Evolutionary conservation across 1,140 invertebrate genomes (phyloP).

Genomic region (Platyura marginata): DNA sequence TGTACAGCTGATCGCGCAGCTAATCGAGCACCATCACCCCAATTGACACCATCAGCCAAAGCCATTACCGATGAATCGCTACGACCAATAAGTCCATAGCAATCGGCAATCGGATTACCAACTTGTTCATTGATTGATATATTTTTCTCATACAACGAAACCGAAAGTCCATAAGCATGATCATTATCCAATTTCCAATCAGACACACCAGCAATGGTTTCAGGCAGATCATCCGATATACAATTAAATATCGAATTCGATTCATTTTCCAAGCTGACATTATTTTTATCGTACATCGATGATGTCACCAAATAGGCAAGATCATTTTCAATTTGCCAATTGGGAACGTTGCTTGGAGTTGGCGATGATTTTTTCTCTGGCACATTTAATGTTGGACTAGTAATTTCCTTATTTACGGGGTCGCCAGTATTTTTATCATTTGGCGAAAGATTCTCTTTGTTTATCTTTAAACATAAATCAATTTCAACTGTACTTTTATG

Average conservation of each 20-base stretch:
- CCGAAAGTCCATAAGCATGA: slow-evolving; percentile 46
- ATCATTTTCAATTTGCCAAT: neutral
- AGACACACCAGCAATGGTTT: slow-evolving; percentile 38
- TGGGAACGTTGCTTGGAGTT: neutral
- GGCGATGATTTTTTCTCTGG: too few relatives aligned
- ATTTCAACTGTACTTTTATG: neutral
- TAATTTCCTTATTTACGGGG: neutral
- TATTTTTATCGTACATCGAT: neutral
- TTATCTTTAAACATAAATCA: too few relatives aligned
- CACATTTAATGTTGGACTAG: neutral
- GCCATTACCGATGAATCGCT: slow-evolving; percentile 64
- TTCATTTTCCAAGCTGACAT: neutral
- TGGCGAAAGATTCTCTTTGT: neutral
- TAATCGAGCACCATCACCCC: slow-evolving; percentile 74
- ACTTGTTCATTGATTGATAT: slow-evolving; percentile 53
- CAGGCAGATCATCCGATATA: too few relatives aligned
- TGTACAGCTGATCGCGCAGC: slow-evolving; percentile 79
- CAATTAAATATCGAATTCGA: neutral
- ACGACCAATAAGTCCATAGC: slow-evolving; percentile 66
- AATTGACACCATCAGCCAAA: slow-evolving; percentile 85
- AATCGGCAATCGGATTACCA: slow-evolving; percentile 81
- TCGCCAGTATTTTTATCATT: neutral
- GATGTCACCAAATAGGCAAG: neutral
- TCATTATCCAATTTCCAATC: slow-evolving; percentile 48
- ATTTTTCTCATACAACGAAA: slow-evolving; percentile 63